These are phyloP conservation scores for Agelaius phoeniceus DNA, from an alignment of 2,113 vertebrate genomes.

Conservation along the genomic window DNA sequence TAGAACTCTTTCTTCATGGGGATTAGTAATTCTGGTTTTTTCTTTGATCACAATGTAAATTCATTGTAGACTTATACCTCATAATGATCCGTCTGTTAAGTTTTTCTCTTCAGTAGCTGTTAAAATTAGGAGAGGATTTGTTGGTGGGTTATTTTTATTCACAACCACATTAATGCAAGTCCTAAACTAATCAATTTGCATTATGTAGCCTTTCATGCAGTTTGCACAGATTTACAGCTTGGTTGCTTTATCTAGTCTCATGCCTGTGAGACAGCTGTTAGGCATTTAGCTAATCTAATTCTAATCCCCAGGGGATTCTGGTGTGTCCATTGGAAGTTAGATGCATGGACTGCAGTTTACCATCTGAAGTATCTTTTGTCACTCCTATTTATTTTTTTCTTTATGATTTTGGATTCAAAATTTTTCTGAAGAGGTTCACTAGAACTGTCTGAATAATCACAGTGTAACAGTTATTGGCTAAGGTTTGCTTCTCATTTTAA, in stretches of 20 bases:
- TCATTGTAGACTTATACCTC: conserved; percentile 62
- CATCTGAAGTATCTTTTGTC: background rate
- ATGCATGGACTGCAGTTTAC: background rate
- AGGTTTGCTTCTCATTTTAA: background rate
- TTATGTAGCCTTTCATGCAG: conserved; percentile 71
- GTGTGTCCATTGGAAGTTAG: conserved; percentile 53
- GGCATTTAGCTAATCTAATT: conserved; percentile 76
- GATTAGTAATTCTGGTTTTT: conserved; percentile 72
- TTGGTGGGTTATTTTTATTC: conserved; percentile 77
- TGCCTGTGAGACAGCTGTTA: conserved; percentile 76
- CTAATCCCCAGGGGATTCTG: conserved; percentile 46
- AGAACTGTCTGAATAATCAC: background rate
- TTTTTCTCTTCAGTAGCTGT: conserved; percentile 73
- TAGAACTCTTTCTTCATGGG: conserved; percentile 37
- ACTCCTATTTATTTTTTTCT: background rate
- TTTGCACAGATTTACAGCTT: conserved; percentile 77
- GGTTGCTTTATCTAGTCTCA: conserved; percentile 74
- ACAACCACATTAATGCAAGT: conserved; percentile 72
- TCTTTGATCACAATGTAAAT: conserved; percentile 77
- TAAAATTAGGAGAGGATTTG: conserved; percentile 85
- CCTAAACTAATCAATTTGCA: conserved; percentile 78
- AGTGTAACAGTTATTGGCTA: background rate
- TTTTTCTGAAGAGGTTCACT: background rate
- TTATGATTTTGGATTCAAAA: background rate
- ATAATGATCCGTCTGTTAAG: conserved; percentile 71